Conservation (phyloP, 2,888 invertebrate species). For the Drosophila mettleri region DNA sequence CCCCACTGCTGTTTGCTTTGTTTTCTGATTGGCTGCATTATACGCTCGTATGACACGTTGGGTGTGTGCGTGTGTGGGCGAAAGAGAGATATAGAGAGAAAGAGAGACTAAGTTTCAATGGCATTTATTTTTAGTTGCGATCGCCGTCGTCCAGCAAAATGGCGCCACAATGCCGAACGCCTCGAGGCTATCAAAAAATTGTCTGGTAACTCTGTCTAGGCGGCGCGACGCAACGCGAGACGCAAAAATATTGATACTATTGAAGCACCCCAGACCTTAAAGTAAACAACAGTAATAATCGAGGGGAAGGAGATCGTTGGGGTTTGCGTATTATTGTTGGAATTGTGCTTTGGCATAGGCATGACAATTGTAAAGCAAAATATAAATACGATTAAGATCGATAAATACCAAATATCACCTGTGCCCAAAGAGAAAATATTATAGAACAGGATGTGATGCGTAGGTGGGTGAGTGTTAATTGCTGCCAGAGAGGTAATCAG, state of each 20-base stretch:
- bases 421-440: conserved; percentile 3
- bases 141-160: conserved; percentile 33
- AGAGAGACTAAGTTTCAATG: conserved; percentile 3
- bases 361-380: conserved; percentile 70
- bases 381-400: conserved; percentile 30
- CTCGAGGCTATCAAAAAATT: conserved; percentile 18
- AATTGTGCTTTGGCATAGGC: conserved; percentile 61
- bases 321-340: conserved; percentile 6
- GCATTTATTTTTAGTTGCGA: conserved; percentile 50
- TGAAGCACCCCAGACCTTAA: conserved; percentile 19
- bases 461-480: conserved; percentile 65
- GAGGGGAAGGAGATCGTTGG: not conserved
- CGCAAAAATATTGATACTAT: conserved; percentile 68
- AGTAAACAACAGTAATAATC: not conserved
- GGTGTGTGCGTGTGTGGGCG: too few relatives aligned
- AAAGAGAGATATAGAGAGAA: conserved; percentile 7
- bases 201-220: conserved; percentile 3
- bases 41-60: not conserved
- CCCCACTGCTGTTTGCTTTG: conserved; percentile 11
- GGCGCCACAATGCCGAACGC: conserved; percentile 43
- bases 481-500: conserved; percentile 56
- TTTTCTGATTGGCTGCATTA: conserved; percentile 50
- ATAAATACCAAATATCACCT: conserved; percentile 14
- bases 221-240: conserved; percentile 25
- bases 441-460: conserved; percentile 39